A percentile compares a stretch with the other conserved stretches of the same genome.
These are phyloP conservation scores for Malthinus flaveolus DNA, from an alignment of 2,888 invertebrate species.

Conservation along the genomic window DNA sequence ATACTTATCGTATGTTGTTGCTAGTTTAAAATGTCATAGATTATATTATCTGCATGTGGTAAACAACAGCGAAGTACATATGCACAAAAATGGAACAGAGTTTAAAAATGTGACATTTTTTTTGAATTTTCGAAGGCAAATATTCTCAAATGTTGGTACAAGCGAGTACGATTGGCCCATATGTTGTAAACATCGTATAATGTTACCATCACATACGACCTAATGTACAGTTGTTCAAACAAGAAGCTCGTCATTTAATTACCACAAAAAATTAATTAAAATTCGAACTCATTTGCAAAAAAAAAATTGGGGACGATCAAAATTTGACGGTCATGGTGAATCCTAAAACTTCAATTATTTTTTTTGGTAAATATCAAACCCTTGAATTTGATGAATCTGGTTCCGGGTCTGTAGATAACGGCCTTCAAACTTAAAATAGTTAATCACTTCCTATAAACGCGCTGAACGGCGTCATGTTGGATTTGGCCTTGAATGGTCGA, in stretches of 20 bases:
- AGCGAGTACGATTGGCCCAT: not conserved
- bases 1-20: too few species aligned
- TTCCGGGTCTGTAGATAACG: slow-evolving; percentile 39
- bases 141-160: slow-evolving; percentile 5
- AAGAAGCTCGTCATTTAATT: too few species aligned
- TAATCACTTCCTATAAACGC: slow-evolving; percentile 45
- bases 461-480: slow-evolving; percentile 37
- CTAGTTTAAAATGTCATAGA: too few species aligned
- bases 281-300: not conserved
- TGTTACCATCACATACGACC: not conserved
- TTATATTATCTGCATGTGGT: slow-evolving; percentile 11
- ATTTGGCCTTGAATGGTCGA: slow-evolving; percentile 39
- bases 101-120: too few species aligned
- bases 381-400: slow-evolving; percentile 11
- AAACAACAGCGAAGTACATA: slow-evolving; percentile 19
- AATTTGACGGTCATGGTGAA: slow-evolving; percentile 1
- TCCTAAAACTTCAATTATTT: slow-evolving; percentile 6
- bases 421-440: slow-evolving; percentile 43
- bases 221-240: too few species aligned
- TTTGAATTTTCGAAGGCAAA: slow-evolving; percentile 3
- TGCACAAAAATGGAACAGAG: too few species aligned
- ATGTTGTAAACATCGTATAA: not conserved
- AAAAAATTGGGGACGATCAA: not conserved
- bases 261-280: too few species aligned
- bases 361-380: not conserved